Conservation (phyloP, 1,140 invertebrate genomes). For the Bombus fervidus region DNA sequence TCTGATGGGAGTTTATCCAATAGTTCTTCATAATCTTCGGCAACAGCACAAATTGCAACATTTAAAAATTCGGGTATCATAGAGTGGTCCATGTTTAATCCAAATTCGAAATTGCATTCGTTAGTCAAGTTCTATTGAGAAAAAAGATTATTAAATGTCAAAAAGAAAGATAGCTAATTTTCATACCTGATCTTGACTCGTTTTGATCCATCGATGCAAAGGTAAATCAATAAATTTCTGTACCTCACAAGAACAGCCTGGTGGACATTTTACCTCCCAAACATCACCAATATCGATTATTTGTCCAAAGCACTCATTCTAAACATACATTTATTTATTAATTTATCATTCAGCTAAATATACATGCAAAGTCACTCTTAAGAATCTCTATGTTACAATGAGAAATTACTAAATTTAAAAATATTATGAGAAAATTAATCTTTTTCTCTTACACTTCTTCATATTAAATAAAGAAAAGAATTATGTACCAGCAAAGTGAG, state of each 20-base stretch:
- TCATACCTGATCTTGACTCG: slow-evolving; percentile 53
- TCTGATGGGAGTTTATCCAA: slow-evolving; percentile 82
- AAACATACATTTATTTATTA: slow-evolving; percentile 41
- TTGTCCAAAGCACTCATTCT: slow-evolving; percentile 66
- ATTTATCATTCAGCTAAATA: slow-evolving; percentile 1
- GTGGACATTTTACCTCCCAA: slow-evolving; percentile 76
- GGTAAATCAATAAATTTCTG: slow-evolving; percentile 73
- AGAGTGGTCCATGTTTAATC: slow-evolving; percentile 48
- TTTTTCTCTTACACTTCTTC: neutral
- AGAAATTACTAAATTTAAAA: neutral
- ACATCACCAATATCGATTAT: slow-evolving; percentile 71
- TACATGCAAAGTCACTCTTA: neutral
- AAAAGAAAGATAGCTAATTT: neutral
- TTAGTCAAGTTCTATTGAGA: slow-evolving; percentile 38
- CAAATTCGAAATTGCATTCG: slow-evolving; percentile 42
- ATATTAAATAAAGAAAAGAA: slow-evolving; percentile 37
- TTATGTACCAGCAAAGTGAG: slow-evolving; percentile 59
- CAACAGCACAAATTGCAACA: slow-evolving; percentile 84
- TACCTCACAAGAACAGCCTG: slow-evolving; percentile 75
- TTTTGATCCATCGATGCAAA: slow-evolving; percentile 74
- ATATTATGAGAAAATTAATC: neutral
- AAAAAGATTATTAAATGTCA: slow-evolving; percentile 19
- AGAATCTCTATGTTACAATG: neutral
- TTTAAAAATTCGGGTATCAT: slow-evolving; percentile 78
- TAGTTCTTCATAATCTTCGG: slow-evolving; percentile 79